Conservation (phyloP, 2,888 invertebrate species). For the Tolmerus cingulatus region DNA sequence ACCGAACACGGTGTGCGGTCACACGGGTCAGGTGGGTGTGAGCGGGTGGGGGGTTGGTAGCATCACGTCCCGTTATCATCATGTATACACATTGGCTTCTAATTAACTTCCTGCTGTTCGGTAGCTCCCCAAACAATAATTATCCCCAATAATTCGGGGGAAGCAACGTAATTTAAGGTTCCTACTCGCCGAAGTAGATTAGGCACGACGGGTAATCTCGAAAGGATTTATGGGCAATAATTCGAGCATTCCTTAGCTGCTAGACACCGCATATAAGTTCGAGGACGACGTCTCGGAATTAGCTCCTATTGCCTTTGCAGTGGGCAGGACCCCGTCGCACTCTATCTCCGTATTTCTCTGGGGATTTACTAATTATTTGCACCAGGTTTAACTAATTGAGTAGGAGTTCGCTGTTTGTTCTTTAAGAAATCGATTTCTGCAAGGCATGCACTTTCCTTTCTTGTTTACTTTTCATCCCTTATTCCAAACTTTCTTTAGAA, state of each 20-base stretch:
- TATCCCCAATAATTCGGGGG: conserved; percentile 14
- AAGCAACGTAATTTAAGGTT: not conserved
- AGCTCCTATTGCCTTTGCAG: not conserved
- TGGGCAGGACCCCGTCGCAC: not conserved
- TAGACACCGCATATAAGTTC: not conserved
- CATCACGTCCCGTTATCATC: not conserved
- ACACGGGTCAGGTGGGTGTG: not conserved
- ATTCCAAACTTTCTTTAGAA: not conserved
- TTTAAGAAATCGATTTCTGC: not conserved
- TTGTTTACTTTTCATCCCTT: not conserved
- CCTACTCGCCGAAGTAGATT: not conserved
- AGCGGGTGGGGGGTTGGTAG: not conserved
- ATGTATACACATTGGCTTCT: conserved; percentile 4
- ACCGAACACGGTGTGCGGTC: not conserved
- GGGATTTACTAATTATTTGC: not conserved
- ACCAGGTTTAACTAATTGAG: not conserved
- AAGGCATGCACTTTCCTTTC: not conserved
- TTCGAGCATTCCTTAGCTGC: not conserved
- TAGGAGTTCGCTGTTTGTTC: not conserved
- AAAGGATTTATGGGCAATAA: conserved; percentile 7
- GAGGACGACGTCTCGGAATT: not conserved
- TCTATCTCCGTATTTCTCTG: not conserved
- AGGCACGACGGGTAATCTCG: not conserved
- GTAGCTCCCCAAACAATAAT: not conserved
- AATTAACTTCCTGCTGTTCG: conserved; percentile 12